Evolutionary conservation across 2,888 invertebrate genomes (phyloP).

Genomic region (Callyntrura guangdongensis): DNA sequence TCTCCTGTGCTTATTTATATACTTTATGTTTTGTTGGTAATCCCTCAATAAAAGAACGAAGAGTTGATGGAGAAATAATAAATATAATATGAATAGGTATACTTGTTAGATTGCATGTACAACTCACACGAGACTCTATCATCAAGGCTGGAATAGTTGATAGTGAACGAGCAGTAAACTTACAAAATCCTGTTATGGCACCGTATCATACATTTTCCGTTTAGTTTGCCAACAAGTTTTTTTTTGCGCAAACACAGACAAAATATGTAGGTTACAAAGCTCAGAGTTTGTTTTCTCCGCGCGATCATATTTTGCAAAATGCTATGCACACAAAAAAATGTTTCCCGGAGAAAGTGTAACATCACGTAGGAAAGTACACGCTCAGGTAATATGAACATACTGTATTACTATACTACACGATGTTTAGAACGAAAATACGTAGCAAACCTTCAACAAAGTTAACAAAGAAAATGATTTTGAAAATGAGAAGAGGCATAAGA

Average conservation of each 20-base stretch:
- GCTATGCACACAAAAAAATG: constrained; percentile 6
- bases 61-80: constrained; percentile 46
- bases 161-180: no score
- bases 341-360: no score
- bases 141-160: not conserved
- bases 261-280: not conserved
- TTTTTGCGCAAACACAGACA: not conserved
- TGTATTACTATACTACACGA: not conserved
- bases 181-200: not conserved
- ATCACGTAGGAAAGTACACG: not conserved
- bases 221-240: constrained; percentile 41
- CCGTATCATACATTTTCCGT: constrained; percentile 27
- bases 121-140: constrained; percentile 24
- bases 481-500: not conserved
- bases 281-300: not conserved
- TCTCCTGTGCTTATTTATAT: not conserved
- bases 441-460: constrained; percentile 56
- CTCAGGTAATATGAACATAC: not conserved
- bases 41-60: constrained; percentile 38
- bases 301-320: not conserved
- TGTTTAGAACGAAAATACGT: not conserved
- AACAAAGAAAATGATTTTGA: constrained; percentile 45
- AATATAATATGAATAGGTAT: not conserved
- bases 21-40: constrained; percentile 4
- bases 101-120: constrained; percentile 42